Percentiles rank a stretch among this genome's conserved stretches.
These are phyloP conservation scores for Zaprionus capensis DNA, from an alignment of 1,140 invertebrate species.

Conservation along the genomic window DNA sequence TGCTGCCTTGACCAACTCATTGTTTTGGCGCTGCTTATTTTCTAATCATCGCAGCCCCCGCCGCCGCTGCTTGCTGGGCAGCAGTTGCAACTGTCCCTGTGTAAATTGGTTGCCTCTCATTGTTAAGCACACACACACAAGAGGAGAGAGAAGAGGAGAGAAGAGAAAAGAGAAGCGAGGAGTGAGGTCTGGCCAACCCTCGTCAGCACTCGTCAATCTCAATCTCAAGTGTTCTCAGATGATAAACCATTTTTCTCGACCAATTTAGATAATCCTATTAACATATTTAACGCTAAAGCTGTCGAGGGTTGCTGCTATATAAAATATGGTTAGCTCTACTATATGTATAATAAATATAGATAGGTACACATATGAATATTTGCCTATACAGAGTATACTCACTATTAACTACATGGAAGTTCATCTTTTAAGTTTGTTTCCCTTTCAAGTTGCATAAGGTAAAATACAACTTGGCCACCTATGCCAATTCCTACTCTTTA, in stretches of 20 bases:
- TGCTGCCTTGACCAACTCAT: slow-evolving; percentile 24
- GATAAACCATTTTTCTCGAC: slow-evolving; percentile 65
- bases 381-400: too few species aligned
- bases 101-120: slow-evolving; percentile 75
- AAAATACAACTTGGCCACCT: too few species aligned
- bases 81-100: slow-evolving; percentile 43
- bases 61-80: slow-evolving; percentile 8
- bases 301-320: not conserved
- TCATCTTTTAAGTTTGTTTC: too few species aligned
- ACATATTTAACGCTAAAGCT: slow-evolving; percentile 17
- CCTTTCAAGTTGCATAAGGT: too few species aligned
- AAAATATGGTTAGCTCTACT: too few species aligned
- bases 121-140: slow-evolving; percentile 50
- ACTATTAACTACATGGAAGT: too few species aligned
- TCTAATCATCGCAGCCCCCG: slow-evolving; percentile 50
- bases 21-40: slow-evolving; percentile 55
- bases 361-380: not conserved
- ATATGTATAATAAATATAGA: not conserved
- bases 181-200: not conserved
- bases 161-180: not conserved
- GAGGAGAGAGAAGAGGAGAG: not conserved
- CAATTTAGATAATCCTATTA: slow-evolving; percentile 61
- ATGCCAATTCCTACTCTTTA: too few species aligned
- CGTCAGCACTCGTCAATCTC: slow-evolving; percentile 33
- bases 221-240: slow-evolving; percentile 61